Percentiles rank a stretch among this genome's conserved stretches.
Evolutionary conservation across 2,113 vertebrate genomes (phyloP).

Genomic region (Burhinus bistriatus): DNA sequence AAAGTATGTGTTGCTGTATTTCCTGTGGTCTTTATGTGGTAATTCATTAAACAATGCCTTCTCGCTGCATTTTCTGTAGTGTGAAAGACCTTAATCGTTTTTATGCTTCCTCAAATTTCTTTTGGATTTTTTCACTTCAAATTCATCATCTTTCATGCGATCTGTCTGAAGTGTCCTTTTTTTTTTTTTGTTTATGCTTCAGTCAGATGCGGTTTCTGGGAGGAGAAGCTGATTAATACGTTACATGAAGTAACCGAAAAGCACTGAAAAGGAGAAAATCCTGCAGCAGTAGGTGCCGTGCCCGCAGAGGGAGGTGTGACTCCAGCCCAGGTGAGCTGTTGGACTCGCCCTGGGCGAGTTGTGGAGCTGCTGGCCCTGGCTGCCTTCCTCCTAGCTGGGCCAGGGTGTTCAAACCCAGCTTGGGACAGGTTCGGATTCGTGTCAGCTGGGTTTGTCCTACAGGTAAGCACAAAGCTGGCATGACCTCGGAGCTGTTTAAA

Average conservation of each 20-base stretch:
- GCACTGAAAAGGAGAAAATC: background rate
- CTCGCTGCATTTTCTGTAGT: background rate
- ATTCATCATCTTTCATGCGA: background rate
- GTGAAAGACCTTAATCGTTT: background rate
- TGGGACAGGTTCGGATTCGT: too few species aligned
- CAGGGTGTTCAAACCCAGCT: too few species aligned
- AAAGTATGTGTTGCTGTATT: background rate
- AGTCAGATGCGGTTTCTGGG: background rate
- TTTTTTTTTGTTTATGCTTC: background rate
- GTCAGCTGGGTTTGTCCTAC: background rate
- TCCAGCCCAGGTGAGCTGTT: background rate
- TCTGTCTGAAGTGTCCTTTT: background rate
- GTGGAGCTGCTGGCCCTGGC: background rate
- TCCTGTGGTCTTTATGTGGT: background rate
- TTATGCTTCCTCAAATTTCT: background rate
- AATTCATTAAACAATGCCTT: background rate
- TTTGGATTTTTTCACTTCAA: background rate
- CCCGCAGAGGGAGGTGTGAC: background rate
- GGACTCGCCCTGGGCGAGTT: too few species aligned
- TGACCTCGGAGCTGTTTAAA: background rate
- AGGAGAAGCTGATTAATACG: background rate
- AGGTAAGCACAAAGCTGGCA: background rate
- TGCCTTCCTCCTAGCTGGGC: background rate
- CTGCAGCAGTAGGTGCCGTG: rapidly evolving
- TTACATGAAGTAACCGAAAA: background rate